Conservation (phyloP, 2,113 vertebrate genomes). For the Cacatua alba region DNA sequence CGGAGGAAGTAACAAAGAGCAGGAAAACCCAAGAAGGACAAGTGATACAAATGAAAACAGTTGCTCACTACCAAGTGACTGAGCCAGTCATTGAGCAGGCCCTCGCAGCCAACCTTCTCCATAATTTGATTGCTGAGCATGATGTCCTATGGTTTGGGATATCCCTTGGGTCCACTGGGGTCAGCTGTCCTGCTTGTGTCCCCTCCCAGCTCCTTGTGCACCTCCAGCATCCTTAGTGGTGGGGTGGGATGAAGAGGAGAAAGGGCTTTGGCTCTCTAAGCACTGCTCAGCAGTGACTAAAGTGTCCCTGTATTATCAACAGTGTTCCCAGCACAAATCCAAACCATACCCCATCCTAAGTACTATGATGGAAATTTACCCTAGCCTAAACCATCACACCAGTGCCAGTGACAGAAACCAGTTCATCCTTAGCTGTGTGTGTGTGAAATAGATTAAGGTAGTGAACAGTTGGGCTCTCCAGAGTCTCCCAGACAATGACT, state of each 20-base stretch:
- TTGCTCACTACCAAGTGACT: neutral
- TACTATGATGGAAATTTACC: neutral
- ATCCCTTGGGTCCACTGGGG: neutral
- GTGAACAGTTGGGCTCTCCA: neutral
- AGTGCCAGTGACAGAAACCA: neutral
- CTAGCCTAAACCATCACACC: neutral
- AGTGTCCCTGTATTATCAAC: accelerated
- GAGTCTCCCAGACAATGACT: neutral
- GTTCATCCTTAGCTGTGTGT: neutral
- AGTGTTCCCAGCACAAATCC: neutral
- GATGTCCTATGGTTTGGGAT: neutral
- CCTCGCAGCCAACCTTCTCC: neutral
- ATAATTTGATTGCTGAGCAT: neutral
- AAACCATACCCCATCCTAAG: neutral
- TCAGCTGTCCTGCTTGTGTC: neutral
- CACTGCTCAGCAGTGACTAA: neutral
- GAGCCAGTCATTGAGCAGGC: neutral
- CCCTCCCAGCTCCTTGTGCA: neutral
- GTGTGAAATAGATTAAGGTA: accelerated
- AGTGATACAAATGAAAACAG: neutral
- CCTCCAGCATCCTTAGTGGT: neutral
- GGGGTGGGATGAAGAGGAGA: neutral
- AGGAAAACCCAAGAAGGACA: neutral
- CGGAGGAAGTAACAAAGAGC: neutral
- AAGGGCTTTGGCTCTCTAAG: neutral